These are phyloP conservation scores for Sialia sialis DNA, from an alignment of 2,113 vertebrate species.

Conservation along the genomic window DNA sequence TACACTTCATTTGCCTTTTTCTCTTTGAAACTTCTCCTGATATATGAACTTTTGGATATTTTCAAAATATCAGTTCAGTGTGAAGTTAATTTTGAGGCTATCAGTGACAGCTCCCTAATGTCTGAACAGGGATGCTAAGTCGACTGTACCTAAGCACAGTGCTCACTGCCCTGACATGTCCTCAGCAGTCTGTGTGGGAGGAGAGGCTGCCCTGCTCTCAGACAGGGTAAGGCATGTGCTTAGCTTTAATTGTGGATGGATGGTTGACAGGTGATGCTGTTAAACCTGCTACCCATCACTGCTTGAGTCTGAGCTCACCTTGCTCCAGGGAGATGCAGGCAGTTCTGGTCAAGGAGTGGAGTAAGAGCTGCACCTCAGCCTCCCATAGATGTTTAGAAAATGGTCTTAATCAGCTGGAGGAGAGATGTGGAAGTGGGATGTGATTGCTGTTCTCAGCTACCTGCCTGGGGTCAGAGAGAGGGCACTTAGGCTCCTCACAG, in stretches of 20 bases:
- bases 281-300: neutral
- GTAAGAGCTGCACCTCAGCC: neutral
- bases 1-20: neutral
- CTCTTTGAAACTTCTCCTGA: neutral
- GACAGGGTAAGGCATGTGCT: neutral
- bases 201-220: neutral
- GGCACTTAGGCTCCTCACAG: neutral
- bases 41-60: neutral
- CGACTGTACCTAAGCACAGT: fast-evolving
- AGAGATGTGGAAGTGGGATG: neutral
- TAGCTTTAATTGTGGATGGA: neutral
- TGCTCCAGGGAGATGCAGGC: neutral
- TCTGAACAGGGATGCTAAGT: neutral
- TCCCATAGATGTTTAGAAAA: neutral
- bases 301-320: neutral
- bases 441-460: neutral
- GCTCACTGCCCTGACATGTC: fast-evolving
- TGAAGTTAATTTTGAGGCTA: neutral
- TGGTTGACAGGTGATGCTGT: fast-evolving
- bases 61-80: neutral
- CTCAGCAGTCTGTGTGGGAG: neutral
- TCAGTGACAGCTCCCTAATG: neutral
- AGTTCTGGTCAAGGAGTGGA: fast-evolving
- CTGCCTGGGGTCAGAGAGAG: neutral
- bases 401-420: neutral